Conservation (phyloP, 2,113 vertebrate species). For the Etheostoma spectabile region DNA sequence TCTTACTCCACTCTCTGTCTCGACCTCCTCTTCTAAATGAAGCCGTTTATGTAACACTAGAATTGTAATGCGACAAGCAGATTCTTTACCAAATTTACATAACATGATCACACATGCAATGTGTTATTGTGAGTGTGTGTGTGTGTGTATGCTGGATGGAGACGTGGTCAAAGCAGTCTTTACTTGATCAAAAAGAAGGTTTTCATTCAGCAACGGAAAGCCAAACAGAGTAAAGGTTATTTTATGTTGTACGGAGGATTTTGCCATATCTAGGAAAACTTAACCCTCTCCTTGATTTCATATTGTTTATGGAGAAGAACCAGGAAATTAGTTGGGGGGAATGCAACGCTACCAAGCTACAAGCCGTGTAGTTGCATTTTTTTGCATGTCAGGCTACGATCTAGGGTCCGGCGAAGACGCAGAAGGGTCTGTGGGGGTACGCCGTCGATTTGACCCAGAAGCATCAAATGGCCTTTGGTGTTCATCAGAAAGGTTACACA, state of each 20-base stretch:
- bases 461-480: too few species aligned
- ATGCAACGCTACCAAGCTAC: too few species aligned
- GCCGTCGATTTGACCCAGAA: too few species aligned
- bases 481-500: not conserved
- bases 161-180: not conserved
- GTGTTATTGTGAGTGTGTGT: not conserved
- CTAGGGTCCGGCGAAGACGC: too few species aligned
- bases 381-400: too few species aligned
- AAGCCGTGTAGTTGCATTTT: too few species aligned
- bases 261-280: too few species aligned
- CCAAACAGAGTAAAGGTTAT: not conserved
- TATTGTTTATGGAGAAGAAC: too few species aligned
- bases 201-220: conserved; percentile 3
- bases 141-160: not conserved
- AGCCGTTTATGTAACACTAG: conserved; percentile 56
- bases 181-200: conserved; percentile 11
- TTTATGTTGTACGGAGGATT: too few species aligned
- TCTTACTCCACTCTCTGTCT: conserved; percentile 41
- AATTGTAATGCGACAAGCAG: conserved; percentile 40
- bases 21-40: conserved; percentile 45
- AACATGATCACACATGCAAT: conserved; percentile 39
- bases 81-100: conserved; percentile 50
- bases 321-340: too few species aligned
- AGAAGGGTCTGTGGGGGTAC: too few species aligned
- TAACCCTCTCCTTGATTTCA: too few species aligned